Conservation (phyloP, 1,140 invertebrate species). For the Stenopsyche tienmushanensis region DNA sequence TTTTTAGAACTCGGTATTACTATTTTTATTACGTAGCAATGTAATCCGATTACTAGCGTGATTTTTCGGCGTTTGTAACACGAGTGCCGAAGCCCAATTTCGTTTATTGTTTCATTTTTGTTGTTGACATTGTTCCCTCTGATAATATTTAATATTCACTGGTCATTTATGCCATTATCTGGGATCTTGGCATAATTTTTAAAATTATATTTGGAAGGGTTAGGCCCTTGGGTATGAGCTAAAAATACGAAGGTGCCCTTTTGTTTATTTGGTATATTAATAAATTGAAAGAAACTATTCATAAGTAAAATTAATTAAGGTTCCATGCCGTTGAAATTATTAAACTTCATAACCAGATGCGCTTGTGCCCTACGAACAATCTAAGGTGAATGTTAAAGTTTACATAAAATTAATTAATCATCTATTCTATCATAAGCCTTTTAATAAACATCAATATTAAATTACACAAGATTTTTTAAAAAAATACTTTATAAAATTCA, state of each 20-base stretch:
- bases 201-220: background rate
- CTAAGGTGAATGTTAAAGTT: background rate
- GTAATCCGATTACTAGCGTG: background rate
- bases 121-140: background rate
- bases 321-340: background rate
- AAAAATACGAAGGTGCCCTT: background rate
- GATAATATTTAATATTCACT: background rate
- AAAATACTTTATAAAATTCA: too few relatives aligned
- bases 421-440: too few relatives aligned
- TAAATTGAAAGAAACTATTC: background rate
- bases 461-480: background rate
- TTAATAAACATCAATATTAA: background rate
- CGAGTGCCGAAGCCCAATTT: too few relatives aligned
- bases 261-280: background rate
- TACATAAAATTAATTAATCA: too few relatives aligned
- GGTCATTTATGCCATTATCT: background rate
- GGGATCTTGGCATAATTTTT: background rate
- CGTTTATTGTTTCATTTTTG: background rate
- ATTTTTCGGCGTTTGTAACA: background rate
- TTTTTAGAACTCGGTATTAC: conserved; percentile 3
- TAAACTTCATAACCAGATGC: background rate
- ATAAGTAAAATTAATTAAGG: background rate
- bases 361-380: background rate
- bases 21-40: conserved; percentile 4
- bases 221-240: background rate